Conservation (phyloP, 1,140 invertebrate species). For the Eciton burchellii region DNA sequence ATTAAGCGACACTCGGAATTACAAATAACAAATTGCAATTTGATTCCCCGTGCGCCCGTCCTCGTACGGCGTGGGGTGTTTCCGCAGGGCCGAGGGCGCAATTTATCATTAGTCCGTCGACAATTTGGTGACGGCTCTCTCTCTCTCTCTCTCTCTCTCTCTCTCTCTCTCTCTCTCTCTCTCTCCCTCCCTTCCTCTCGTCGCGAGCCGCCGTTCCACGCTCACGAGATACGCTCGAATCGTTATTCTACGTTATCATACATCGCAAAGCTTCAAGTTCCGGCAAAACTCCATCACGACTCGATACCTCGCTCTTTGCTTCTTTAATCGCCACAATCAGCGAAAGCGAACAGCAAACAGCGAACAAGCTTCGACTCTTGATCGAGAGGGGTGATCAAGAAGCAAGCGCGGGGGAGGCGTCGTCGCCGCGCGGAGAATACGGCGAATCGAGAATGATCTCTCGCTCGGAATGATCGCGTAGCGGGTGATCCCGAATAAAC, state of each 20-base stretch:
- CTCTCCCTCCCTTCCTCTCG: too few relatives aligned
- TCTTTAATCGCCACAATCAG: too few relatives aligned
- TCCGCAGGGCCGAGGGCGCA: constrained; percentile 77
- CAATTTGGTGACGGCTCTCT: constrained; percentile 83
- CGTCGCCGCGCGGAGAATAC: constrained; percentile 31
- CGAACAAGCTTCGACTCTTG: constrained; percentile 6
- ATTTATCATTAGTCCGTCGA: constrained; percentile 85
- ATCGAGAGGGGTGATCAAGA: constrained; percentile 9
- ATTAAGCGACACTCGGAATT: constrained; percentile 86
- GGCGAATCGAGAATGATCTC: background rate
- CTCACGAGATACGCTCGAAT: too few relatives aligned
- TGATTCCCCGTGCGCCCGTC: constrained; percentile 76
- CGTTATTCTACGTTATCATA: too few relatives aligned
- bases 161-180: constrained; percentile 54
- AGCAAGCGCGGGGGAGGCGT: background rate
- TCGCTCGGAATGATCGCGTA: constrained; percentile 53
- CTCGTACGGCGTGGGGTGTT: constrained; percentile 62
- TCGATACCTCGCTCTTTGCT: too few relatives aligned
- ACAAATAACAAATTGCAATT: constrained; percentile 87
- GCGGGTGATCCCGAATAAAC: constrained; percentile 73
- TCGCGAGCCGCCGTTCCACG: too few relatives aligned
- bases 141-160: background rate
- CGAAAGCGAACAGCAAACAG: background rate
- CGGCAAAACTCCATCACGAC: too few relatives aligned
- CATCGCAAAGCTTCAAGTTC: too few relatives aligned